phyloP scores from a whole-genome alignment of 1,140 invertebrate species.

The Magallana ariakensis region DNA sequence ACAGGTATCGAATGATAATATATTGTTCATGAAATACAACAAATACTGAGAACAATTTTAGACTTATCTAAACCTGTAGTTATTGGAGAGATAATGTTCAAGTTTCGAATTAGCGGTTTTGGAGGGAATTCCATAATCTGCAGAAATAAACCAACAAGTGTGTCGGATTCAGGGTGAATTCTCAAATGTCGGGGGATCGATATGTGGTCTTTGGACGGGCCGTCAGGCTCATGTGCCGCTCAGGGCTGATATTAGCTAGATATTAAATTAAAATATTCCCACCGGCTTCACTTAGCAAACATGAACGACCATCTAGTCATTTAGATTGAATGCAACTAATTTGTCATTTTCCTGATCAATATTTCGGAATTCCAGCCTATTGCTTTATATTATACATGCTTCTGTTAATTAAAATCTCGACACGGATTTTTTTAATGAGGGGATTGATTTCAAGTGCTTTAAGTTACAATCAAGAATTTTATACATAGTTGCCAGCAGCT shows the following conservation, averaged over 20 bases:
- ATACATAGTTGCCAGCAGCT: not conserved
- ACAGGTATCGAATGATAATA: too few species aligned
- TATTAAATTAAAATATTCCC: conserved; percentile 39
- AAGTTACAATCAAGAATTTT: conserved; percentile 6
- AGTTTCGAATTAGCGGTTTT: not conserved
- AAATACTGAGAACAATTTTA: too few species aligned
- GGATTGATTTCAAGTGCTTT: conserved; percentile 1
- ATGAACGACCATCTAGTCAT: conserved; percentile 6
- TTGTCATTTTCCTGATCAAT: conserved; percentile 34
- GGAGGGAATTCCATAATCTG: conserved; percentile 9
- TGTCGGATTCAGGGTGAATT: conserved; percentile 14
- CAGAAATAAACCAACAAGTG: conserved; percentile 25
- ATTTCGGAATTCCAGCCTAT: not conserved
- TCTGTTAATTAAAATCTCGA: conserved; percentile 14
- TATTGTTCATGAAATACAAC: too few species aligned
- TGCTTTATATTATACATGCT: not conserved
- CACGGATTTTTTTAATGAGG: not conserved
- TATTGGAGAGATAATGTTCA: conserved; percentile 21
- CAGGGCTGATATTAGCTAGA: conserved; percentile 27
- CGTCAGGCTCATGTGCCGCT: not conserved
- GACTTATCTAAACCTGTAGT: not conserved
- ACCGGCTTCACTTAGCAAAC: conserved; percentile 31
- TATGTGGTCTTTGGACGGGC: not conserved
- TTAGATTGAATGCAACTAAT: conserved; percentile 37
- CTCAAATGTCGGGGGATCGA: conserved; percentile 25